A percentile compares a stretch with the other conserved stretches of the same genome.
These are phyloP conservation scores for Drosophila bipectinata DNA, from an alignment of 1,140 invertebrate species.

Conservation along the genomic window DNA sequence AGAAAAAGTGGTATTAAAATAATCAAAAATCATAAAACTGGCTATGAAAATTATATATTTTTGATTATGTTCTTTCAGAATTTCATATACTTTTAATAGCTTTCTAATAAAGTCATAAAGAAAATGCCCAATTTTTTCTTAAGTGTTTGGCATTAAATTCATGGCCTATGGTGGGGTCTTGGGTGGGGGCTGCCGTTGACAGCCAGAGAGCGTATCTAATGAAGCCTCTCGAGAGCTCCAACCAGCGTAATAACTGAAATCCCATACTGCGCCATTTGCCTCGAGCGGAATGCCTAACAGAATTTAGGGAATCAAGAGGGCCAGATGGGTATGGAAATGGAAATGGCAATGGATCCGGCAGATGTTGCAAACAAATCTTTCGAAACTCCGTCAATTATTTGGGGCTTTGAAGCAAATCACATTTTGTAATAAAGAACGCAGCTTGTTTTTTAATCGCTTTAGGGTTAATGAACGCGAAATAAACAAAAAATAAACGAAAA, in stretches of 20 bases:
- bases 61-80: background rate
- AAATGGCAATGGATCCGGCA: slow-evolving; percentile 13
- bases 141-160: slow-evolving; percentile 18
- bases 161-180: background rate
- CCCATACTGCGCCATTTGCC: slow-evolving; percentile 20
- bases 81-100: background rate
- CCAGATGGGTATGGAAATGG: slow-evolving; percentile 5
- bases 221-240: slow-evolving; percentile 45
- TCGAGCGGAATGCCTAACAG: slow-evolving; percentile 13
- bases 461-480: slow-evolving; percentile 18
- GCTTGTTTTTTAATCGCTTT: slow-evolving; percentile 6
- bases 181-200: slow-evolving; percentile 42
- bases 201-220: slow-evolving; percentile 49
- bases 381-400: background rate
- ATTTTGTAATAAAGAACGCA: slow-evolving; percentile 23
- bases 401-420: slow-evolving; percentile 1
- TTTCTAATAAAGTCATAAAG: background rate
- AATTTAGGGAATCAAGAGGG: slow-evolving; percentile 19
- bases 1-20: background rate
- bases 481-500: slow-evolving; percentile 3
- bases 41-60: background rate
- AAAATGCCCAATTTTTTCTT: background rate
- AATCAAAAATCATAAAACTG: background rate
- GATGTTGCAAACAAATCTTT: slow-evolving; percentile 26
- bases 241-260: slow-evolving; percentile 36